These are phyloP conservation scores for Pantherophis vulpinus DNA, from an alignment of 2,797 vertebrate genomes.

Conservation along the genomic window DNA sequence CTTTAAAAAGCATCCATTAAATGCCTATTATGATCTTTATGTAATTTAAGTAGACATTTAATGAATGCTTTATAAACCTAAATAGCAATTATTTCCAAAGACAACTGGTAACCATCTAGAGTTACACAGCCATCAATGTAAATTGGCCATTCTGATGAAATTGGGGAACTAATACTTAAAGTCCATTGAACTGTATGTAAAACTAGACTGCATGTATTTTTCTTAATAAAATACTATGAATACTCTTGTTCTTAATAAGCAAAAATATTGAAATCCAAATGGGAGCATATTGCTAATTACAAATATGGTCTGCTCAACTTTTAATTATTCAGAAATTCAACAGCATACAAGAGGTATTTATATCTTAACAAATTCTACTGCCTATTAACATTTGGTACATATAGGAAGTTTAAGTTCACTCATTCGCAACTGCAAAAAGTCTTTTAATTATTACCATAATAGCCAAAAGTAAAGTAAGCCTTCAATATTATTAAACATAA, in stretches of 20 bases:
- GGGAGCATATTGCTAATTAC: conserved; percentile 17
- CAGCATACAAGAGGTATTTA: not conserved
- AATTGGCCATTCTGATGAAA: conserved; percentile 57
- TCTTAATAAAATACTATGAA: conserved; percentile 18
- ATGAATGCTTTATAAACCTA: conserved; percentile 67
- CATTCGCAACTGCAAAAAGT: not conserved
- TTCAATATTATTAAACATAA: not conserved
- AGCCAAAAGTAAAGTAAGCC: not conserved
- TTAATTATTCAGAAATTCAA: not conserved
- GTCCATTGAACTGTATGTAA: conserved; percentile 14
- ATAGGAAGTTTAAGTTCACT: not conserved
- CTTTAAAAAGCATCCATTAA: conserved; percentile 68
- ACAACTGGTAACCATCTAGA: conserved; percentile 64
- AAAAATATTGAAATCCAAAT: not conserved
- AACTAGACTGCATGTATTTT: conserved; percentile 23
- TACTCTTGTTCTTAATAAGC: conserved; percentile 11
- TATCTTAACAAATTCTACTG: conserved; percentile 5
- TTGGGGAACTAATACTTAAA: conserved; percentile 41
- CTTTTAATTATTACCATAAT: not conserved
- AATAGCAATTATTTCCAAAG: conserved; percentile 69
- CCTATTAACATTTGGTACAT: not conserved
- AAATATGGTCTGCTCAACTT: not conserved
- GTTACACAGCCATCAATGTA: conserved; percentile 54
- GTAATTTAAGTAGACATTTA: conserved; percentile 68
- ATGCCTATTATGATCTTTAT: conserved; percentile 69